Conservation (phyloP, 1,140 invertebrate genomes). For the Dysdera silvatica region DNA sequence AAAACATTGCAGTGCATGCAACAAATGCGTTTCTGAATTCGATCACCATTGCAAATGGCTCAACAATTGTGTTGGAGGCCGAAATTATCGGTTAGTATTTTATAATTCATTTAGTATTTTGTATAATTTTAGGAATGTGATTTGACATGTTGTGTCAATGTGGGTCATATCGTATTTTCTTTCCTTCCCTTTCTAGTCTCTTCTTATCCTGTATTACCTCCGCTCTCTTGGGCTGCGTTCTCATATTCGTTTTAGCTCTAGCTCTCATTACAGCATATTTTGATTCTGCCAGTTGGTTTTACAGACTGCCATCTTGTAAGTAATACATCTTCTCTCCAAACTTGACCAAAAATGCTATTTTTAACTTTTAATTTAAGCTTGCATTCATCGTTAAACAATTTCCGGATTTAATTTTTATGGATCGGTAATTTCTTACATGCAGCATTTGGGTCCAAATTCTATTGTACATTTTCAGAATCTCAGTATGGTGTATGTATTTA, state of each 20-base stretch:
- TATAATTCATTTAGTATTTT: slow-evolving; percentile 10
- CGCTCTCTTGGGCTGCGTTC: slow-evolving; percentile 61
- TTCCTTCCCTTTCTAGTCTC: slow-evolving; percentile 45
- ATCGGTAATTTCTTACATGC: too few relatives aligned
- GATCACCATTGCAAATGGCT: slow-evolving; percentile 96
- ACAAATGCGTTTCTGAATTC: slow-evolving; percentile 89
- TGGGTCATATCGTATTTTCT: not conserved
- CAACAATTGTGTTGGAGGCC: slow-evolving; percentile 86
- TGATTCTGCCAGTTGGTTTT: slow-evolving; percentile 37
- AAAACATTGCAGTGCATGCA: slow-evolving; percentile 93
- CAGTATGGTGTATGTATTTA: too few relatives aligned
- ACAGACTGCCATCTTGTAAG: slow-evolving; percentile 12
- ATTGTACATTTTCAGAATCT: too few relatives aligned
- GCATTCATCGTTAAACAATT: too few relatives aligned
- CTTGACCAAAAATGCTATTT: too few relatives aligned
- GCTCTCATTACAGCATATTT: slow-evolving; percentile 60
- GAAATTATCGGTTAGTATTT: slow-evolving; percentile 63
- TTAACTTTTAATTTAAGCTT: too few relatives aligned
- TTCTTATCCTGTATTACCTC: slow-evolving; percentile 80
- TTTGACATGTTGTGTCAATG: not conserved
- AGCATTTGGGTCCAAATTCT: too few relatives aligned
- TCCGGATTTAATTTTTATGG: too few relatives aligned
- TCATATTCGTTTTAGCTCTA: slow-evolving; percentile 51
- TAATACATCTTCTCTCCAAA: not conserved
- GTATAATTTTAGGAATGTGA: not conserved